phyloP scores from a whole-genome alignment of 2,113 vertebrate species.

The Leptobrachium ailaonicum region DNA sequence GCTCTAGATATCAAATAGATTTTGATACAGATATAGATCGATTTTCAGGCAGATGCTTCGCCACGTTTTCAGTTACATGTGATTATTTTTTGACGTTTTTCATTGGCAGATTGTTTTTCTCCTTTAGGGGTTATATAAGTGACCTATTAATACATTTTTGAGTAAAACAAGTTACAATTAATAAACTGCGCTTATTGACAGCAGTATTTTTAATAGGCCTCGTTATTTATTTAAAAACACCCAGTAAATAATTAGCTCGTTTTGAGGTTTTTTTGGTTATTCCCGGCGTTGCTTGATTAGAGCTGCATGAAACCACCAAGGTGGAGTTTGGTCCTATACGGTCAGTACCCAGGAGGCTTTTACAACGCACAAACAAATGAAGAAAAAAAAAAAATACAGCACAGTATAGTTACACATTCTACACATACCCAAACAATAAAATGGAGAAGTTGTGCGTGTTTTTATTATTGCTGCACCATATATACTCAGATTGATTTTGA shows the following conservation, averaged over 20 bases:
- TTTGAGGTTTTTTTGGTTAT: constrained; percentile 36
- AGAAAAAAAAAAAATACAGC: no score
- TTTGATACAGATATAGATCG: no score
- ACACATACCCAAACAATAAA: no score
- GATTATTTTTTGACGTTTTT: neutral
- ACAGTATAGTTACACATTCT: no score
- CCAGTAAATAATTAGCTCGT: constrained; percentile 35
- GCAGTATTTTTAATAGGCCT: neutral
- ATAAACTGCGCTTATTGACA: neutral
- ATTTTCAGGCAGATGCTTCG: no score
- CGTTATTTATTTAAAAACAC: constrained; percentile 36
- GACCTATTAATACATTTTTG: neutral
- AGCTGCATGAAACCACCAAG: constrained; percentile 23
- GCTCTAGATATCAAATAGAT: no score
- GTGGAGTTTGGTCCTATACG: constrained; percentile 38
- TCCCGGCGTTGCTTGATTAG: constrained; percentile 34
- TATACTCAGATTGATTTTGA: no score
- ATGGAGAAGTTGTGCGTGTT: no score
- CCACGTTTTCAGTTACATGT: no score
- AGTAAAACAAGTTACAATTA: constrained; percentile 5
- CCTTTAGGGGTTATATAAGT: neutral
- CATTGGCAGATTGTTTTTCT: neutral
- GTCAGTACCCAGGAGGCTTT: neutral
- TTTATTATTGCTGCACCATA: no score
- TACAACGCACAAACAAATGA: no score